Percentiles rank a stretch among this genome's conserved stretches.
Conservation (phyloP, 2,113 vertebrate species). For the Salvelinus alpinus region DNA sequence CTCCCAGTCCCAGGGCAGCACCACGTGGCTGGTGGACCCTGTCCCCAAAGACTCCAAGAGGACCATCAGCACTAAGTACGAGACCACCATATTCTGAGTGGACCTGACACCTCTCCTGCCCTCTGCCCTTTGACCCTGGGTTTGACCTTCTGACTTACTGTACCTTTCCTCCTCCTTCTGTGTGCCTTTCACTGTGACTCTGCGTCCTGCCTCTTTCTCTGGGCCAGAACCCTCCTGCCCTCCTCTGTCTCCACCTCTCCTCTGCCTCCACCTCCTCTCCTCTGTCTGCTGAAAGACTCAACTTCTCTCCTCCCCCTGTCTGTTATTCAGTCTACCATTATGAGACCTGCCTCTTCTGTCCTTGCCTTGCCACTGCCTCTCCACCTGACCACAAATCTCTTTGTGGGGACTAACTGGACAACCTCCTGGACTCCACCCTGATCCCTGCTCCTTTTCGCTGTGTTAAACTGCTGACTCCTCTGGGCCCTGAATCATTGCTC, state of each 20-base stretch:
- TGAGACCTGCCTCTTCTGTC: conserved; percentile 7
- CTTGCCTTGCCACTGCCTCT: conserved; percentile 18
- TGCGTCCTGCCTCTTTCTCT: conserved; percentile 32
- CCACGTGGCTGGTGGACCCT: conserved; percentile 90
- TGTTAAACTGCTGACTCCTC: conserved; percentile 11
- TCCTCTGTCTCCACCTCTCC: background rate
- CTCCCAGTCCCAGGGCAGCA: conserved; percentile 82
- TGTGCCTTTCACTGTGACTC: conserved; percentile 66
- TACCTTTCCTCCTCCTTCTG: conserved; percentile 42
- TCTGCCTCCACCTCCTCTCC: background rate
- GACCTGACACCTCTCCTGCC: conserved; percentile 48
- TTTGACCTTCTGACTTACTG: conserved; percentile 7
- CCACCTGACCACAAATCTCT: conserved; percentile 10
- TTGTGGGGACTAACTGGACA: conserved; percentile 12
- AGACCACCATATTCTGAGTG: conserved; percentile 97
- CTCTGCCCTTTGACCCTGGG: conserved; percentile 24
- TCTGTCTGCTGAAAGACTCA: conserved; percentile 4
- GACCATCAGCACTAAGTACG: conserved; percentile 98
- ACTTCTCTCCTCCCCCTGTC: background rate
- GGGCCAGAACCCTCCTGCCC: conserved; percentile 23
- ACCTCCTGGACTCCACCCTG: background rate
- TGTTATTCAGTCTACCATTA: background rate
- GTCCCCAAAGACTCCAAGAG: conserved; percentile 87
- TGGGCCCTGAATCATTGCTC: conserved; percentile 21
- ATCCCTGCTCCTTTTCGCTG: background rate